These are phyloP conservation scores for Dendroctonus ponderosae DNA, from an alignment of 1,140 invertebrate genomes.

Conservation along the genomic window DNA sequence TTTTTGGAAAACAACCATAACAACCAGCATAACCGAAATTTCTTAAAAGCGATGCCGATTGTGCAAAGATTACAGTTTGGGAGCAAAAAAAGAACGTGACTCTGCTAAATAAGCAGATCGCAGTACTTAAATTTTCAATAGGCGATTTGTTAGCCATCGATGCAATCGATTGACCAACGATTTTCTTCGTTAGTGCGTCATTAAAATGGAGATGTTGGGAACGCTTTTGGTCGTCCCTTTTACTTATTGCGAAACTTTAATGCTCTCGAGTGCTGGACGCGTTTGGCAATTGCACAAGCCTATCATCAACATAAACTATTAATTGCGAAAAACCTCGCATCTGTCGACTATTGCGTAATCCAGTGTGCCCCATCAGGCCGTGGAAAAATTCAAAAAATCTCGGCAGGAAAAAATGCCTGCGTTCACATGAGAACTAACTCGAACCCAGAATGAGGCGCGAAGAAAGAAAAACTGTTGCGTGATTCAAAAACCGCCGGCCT, in stretches of 20 bases:
- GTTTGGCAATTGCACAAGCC: neutral
- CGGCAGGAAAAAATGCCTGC: neutral
- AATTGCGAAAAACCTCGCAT: neutral
- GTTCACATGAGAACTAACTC: neutral
- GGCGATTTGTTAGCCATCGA: neutral
- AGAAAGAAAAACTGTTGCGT: too few species aligned
- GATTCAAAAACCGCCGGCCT: too few species aligned
- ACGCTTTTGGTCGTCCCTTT: neutral
- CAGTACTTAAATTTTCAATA: neutral
- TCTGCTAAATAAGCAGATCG: neutral
- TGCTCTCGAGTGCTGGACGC: neutral
- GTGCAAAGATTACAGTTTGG: too few species aligned
- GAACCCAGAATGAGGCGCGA: too few species aligned
- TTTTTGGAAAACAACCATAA: neutral
- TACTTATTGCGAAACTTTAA: neutral
- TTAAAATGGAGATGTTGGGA: neutral
- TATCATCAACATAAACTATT: neutral
- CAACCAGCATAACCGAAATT: too few species aligned
- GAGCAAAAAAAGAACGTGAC: too few species aligned
- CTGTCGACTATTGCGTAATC: neutral
- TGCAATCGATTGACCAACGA: neutral
- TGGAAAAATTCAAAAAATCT: neutral
- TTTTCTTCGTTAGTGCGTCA: neutral
- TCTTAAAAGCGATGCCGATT: too few species aligned
- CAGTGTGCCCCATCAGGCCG: neutral